phyloP scores from a whole-genome alignment of 1,140 invertebrate genomes.

The Sycophila sp. region DNA sequence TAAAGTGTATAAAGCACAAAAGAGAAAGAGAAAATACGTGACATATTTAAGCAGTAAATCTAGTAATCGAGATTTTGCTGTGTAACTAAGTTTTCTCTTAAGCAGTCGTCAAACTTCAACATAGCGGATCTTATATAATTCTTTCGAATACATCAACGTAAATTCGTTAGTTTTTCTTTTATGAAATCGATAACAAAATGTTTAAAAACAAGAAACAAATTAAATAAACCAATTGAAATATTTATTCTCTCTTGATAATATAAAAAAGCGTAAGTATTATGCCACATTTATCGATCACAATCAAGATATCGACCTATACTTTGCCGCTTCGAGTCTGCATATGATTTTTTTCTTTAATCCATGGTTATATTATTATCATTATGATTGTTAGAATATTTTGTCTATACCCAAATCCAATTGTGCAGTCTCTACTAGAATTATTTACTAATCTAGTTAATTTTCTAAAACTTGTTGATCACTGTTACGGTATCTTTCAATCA shows the following conservation, averaged over 20 bases:
- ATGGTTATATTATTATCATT: background rate
- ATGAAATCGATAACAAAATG: no score
- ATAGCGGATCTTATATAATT: no score
- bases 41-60: conserved; percentile 5
- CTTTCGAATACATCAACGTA: no score
- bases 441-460: background rate
- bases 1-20: background rate
- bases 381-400: background rate
- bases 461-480: background rate
- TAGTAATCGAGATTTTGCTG: no score
- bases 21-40: background rate
- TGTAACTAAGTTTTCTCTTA: no score
- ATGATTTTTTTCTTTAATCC: background rate
- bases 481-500: background rate
- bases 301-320: background rate
- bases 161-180: no score
- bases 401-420: background rate
- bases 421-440: background rate
- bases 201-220: conserved; percentile 1
- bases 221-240: background rate
- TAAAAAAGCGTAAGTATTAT: background rate
- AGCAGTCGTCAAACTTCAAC: no score
- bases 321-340: background rate
- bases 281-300: background rate
- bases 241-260: background rate